Base-by-base conservation (phyloP, 2,888 invertebrate species). In the Eudasyphora cyanicolor region DNA sequence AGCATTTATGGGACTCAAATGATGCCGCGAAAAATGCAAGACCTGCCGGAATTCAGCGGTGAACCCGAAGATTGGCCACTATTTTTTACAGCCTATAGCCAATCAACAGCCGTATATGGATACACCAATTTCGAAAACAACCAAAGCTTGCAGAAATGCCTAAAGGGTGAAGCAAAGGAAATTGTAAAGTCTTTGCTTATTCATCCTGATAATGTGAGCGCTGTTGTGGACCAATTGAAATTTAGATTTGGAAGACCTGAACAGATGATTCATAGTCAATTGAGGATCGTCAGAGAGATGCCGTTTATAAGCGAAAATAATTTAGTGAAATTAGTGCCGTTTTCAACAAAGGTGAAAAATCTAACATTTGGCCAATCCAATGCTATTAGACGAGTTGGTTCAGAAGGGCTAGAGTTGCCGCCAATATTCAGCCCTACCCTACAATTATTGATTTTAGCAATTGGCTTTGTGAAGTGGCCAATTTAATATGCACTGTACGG, bases 331-430 rank as follows among this genome's bases (percentile, higher is more conserved):
- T 21, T 84, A 17, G 71, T 80, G 24, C 82, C 78, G 0, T 86
- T 86, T 54, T 79, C 86, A n/a, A 86, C 84, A 6, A 84, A 83
- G 69, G 79, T 84, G 3, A 78, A 71, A 45, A 86, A 85, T 45
- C 49, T 85, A 1, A 21, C 85, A 86, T 38, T 4, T 84, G 8
- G 51, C 75, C 10, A 86, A 85, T 2, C 79, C 85, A 19, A 83
- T 4, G n/a, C n/a, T 0, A 4, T 12, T 86, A 70, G 86, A 86
- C 12, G 82, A 83, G 27, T 29, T 86, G 12, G 17, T 86, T 8
- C 2, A n/a, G n/a, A n/a, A n/a, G n/a, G n/a, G n/a, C n/a, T n/a
- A n/a, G n/a, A n/a, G n/a, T n/a, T n/a, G n/a, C n/a, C n/a, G n/a
- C n/a, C n/a, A n/a, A n/a, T n/a, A n/a, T n/a, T n/a, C n/a, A n/a